Evolutionary conservation across 2,113 vertebrate species (phyloP), one percentile per base, ranked within the genome.

Genomic region (Platanista minor): DNA sequence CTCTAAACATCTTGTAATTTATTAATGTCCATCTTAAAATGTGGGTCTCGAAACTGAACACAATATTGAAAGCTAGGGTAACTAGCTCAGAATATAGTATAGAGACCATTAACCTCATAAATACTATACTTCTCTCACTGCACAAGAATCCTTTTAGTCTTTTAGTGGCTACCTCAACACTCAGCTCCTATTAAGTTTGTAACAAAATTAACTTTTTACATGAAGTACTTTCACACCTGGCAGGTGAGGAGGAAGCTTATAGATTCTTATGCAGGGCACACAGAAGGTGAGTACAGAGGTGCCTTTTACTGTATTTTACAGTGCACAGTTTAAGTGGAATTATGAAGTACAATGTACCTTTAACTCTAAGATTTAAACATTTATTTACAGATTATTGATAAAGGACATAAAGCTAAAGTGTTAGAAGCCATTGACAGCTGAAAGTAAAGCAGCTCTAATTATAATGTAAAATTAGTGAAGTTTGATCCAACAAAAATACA

Each of bases 191-290:
- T 33, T 82, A 80, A 95, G 20, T 89, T n/a, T 84, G 21, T 52
- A 69, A 69, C 21, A 21, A 80, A 57, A 72, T 36, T 93, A 72
- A 85, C 54, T 90, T 90, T 71, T 85, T 80, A 85, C n/a, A 71
- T 85, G 64, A 90, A 82, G 57, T 92, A 69, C 87, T 71, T 90
- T 71, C 71, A 96, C 54, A 41, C 91, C 71, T 71, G 52, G 31
- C 25, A 96, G 36, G 31, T 85, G 8, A 93, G 86, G n/a, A 52
- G n/a, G 49, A 43, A 93, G 62, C 59, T 62, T 61, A 78, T 4
- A 96, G 62, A 52, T 96, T 69, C 13, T 71, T 67, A 85, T 64
- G 86, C 80, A 80, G 80, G 78, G 52, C 61, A 93, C 93, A 71
- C n/a, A 89, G 59, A 88, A 82, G 52, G 52, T 80, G 78, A 57